These are phyloP conservation scores for Hydrophis major DNA, from an alignment of 2,797 vertebrate species.

Conservation along the genomic window DNA sequence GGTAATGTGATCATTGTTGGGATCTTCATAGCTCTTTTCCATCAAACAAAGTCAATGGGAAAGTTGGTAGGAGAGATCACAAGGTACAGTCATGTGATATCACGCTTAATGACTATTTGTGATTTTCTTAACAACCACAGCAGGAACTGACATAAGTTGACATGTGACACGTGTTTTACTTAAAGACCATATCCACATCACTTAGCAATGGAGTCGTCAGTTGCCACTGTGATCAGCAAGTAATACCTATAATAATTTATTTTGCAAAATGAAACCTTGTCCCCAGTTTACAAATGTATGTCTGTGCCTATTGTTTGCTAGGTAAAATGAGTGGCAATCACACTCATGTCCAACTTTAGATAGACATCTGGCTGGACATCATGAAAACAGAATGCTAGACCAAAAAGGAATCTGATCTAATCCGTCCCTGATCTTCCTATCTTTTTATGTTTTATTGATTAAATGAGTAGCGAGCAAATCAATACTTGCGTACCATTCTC, in stretches of 20 bases:
- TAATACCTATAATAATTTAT: neutral
- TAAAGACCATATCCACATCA: neutral
- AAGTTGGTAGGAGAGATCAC: neutral
- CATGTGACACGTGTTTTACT: neutral
- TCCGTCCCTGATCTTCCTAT: neutral
- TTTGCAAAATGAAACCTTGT: neutral
- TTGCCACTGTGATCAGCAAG: neutral
- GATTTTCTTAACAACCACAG: neutral
- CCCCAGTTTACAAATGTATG: neutral
- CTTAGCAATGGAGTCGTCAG: neutral
- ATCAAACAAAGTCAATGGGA: neutral
- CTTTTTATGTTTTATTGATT: neutral
- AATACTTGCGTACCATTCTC: neutral
- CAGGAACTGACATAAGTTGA: neutral
- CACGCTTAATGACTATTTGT: neutral
- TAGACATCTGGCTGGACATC: neutral
- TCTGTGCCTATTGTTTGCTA: neutral
- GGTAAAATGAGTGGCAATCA: neutral
- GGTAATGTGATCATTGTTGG: neutral
- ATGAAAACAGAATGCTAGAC: neutral
- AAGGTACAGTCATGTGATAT: neutral
- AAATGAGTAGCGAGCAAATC: neutral
- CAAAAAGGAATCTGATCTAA: neutral
- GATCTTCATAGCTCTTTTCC: neutral
- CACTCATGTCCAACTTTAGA: neutral